Percentiles rank a stretch among this genome's conserved stretches.
Conservation (phyloP, 2,113 vertebrate species). For the Xenopus borealis region DNA sequence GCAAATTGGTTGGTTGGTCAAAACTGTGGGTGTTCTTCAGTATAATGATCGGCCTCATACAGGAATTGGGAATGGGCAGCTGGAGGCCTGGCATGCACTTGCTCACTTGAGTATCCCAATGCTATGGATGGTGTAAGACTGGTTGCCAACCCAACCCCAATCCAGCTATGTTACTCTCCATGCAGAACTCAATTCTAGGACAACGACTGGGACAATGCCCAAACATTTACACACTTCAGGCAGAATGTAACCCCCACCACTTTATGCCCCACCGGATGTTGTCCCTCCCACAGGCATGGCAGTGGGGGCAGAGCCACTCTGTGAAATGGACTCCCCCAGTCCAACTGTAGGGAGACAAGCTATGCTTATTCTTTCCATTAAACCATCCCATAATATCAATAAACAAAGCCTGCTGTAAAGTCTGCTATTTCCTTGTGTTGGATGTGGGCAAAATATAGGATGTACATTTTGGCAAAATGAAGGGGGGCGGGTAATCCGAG, state of each 20-base stretch:
- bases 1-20: too few relatives aligned
- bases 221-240: constrained; percentile 28
- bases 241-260: constrained; percentile 21
- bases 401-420: constrained; percentile 36
- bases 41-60: too few relatives aligned
- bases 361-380: constrained; percentile 24
- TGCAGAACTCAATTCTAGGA: background rate
- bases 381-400: constrained; percentile 20
- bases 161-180: background rate
- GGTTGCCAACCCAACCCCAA: too few relatives aligned
- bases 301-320: background rate
- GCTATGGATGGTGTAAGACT: too few relatives aligned
- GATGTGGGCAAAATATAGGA: too few relatives aligned
- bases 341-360: background rate
- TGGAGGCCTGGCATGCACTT: too few relatives aligned
- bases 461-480: too few relatives aligned
- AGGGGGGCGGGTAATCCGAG: too few relatives aligned
- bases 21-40: too few relatives aligned
- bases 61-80: too few relatives aligned
- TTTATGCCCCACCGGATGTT: background rate
- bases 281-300: constrained; percentile 18
- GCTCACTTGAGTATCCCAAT: too few relatives aligned
- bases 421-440: too few relatives aligned
- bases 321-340: background rate
- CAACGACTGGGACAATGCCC: background rate